phyloP scores from a whole-genome alignment of 2,113 vertebrate genomes.

The Chitala chitala region DNA sequence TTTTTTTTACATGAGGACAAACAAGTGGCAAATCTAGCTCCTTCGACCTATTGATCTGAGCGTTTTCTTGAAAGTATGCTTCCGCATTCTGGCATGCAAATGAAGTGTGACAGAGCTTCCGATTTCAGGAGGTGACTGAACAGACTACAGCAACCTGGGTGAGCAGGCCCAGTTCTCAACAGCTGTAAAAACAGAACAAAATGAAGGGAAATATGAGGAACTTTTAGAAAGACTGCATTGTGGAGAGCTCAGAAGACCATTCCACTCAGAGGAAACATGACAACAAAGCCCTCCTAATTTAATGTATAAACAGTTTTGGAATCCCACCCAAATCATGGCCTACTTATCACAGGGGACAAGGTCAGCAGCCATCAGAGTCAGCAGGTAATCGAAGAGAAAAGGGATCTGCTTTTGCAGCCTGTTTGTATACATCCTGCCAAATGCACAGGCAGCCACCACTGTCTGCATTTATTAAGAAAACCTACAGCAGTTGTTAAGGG shows the following conservation, averaged over 20 bases:
- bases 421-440: too few species aligned
- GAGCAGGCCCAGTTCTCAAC: neutral
- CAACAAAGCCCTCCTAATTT: too few species aligned
- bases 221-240: neutral
- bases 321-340: neutral
- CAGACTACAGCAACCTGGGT: neutral
- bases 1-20: neutral
- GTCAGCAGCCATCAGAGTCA: neutral
- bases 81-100: slow-evolving; percentile 1
- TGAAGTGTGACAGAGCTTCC: slow-evolving; percentile 3
- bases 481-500: too few species aligned
- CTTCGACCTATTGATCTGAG: neutral
- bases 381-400: neutral
- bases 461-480: too few species aligned
- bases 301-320: neutral
- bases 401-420: too few species aligned
- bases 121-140: neutral
- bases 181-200: slow-evolving; percentile 18
- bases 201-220: neutral
- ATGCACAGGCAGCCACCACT: too few species aligned
- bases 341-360: neutral
- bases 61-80: neutral
- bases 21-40: neutral
- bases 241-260: neutral
- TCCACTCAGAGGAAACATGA: neutral